phyloP scores from a whole-genome alignment of 2,113 vertebrate species.

The Cinclus mexicanus region DNA sequence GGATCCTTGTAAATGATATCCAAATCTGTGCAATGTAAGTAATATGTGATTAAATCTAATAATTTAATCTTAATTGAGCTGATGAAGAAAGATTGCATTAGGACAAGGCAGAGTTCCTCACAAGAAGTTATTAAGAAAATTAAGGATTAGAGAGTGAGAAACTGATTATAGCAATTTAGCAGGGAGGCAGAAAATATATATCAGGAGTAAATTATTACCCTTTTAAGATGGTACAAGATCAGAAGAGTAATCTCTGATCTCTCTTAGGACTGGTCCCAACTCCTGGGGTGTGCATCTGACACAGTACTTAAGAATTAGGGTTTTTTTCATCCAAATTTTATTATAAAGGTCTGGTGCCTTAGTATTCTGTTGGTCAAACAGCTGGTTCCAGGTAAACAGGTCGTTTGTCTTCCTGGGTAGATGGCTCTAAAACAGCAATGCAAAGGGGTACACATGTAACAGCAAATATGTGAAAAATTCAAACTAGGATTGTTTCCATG shows the following conservation, averaged over 20 bases:
- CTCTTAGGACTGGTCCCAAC: neutral
- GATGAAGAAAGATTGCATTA: slow-evolving; percentile 32
- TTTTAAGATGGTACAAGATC: neutral
- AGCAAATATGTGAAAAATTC: neutral
- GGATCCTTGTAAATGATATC: neutral
- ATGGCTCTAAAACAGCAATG: neutral
- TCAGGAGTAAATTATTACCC: neutral
- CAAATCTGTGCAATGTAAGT: slow-evolving; percentile 7
- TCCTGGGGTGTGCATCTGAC: neutral
- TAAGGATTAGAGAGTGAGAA: slow-evolving; percentile 8
- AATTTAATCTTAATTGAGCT: slow-evolving; percentile 37
- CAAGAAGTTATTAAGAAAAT: slow-evolving; percentile 32
- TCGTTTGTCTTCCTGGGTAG: neutral
- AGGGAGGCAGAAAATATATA: neutral
- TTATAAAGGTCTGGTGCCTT: neutral
- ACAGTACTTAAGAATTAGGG: neutral
- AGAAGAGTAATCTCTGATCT: neutral
- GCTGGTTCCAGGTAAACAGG: neutral
- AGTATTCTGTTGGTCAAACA: neutral
- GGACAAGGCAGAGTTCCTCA: neutral
- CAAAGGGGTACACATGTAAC: fast-evolving
- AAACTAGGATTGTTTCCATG: neutral
- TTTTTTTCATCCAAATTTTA: neutral
- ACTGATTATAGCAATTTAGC: slow-evolving; percentile 1
- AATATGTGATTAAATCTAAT: slow-evolving; percentile 27